Conservation (phyloP, 2,113 vertebrate species). For the Beaufortia kweichowensis region DNA sequence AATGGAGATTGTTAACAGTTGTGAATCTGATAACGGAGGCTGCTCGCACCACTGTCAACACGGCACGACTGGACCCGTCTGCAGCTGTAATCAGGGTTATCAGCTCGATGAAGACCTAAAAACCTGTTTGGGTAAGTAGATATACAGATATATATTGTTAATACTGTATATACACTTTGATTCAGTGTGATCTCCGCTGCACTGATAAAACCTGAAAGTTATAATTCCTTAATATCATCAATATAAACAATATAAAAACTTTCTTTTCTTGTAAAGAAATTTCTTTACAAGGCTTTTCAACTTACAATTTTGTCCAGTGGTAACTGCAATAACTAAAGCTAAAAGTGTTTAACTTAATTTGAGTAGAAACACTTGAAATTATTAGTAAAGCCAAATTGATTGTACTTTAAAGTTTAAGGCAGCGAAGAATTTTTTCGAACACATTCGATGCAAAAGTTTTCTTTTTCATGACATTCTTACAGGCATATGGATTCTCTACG, state of each 20-base stretch:
- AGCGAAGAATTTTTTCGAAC: too few relatives aligned
- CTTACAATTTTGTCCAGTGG: too few relatives aligned
- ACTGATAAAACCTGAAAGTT: slow-evolving; percentile 5
- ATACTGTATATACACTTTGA: background rate
- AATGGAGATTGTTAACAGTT: slow-evolving; percentile 96
- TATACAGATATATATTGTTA: background rate
- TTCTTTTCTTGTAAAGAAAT: too few relatives aligned
- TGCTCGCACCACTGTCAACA: slow-evolving; percentile 90
- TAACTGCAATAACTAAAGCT: too few relatives aligned
- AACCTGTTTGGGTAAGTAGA: slow-evolving; percentile 82
- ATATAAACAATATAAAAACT: slow-evolving; percentile 8
- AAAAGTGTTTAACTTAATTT: too few relatives aligned
- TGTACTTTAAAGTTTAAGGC: too few relatives aligned
- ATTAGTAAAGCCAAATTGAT: too few relatives aligned
- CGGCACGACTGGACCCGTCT: slow-evolving; percentile 79
- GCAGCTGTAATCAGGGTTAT: slow-evolving; percentile 85
- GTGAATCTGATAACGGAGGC: slow-evolving; percentile 83
- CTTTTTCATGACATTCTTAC: slow-evolving; percentile 1
- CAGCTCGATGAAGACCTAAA: slow-evolving; percentile 81
- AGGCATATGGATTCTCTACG: too few relatives aligned
- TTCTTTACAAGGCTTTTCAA: too few relatives aligned
- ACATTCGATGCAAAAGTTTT: slow-evolving; percentile 22
- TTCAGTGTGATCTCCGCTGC: background rate
- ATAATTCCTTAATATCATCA: background rate
- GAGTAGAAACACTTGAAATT: too few relatives aligned